Evolutionary conservation across 2,888 invertebrate genomes (phyloP), one percentile per base, ranked within the genome.

Genomic region (Dinocampus coccinellae): DNA sequence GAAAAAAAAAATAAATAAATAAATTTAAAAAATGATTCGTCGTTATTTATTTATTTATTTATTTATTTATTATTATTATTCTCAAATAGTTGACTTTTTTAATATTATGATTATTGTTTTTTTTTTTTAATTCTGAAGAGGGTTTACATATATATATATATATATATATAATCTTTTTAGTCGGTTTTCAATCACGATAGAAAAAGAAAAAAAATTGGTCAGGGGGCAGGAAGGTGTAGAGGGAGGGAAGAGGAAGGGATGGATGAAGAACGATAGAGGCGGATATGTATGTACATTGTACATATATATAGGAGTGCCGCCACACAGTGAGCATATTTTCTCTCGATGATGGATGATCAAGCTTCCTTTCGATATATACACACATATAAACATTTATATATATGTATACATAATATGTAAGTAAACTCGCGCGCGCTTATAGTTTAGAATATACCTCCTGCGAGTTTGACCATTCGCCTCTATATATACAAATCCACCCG

Each of bases 311-410:
- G 47, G 47, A 47, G 63, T 53, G 62, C 62, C 63, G 42, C 42
- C 61, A 60, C 55, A 68, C 63, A 66, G 58, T 63, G 60, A 57
- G 62, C 61, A 72, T 74, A 74, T 74, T 74, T 72, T 67, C 63
- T 67, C 67, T 34, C 26, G 66, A 70, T 70, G 74, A 74, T 74
- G 69, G 72, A 74, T 72, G 74, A 72, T 69, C 69, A 63, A 66
- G 69, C 58, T 74, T 69, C 74, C 72, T 66, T 64, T 72, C 39
- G 24, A 36, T 34, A 24, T 22, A n/a, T 62, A 62, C n/a, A 34
- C 42, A 9, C 11, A n/a, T 24, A 22, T 9, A n/a, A n/a, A n/a
- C n/a, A n/a, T n/a, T n/a, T n/a, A n/a, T n/a, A 10, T 34, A 16
- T 16, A 24, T 10, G 34, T 24, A 61, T 39, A 36, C 13, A 13